Conservation (phyloP, 2,888 invertebrate species). For the Serrognathus titanus region DNA sequence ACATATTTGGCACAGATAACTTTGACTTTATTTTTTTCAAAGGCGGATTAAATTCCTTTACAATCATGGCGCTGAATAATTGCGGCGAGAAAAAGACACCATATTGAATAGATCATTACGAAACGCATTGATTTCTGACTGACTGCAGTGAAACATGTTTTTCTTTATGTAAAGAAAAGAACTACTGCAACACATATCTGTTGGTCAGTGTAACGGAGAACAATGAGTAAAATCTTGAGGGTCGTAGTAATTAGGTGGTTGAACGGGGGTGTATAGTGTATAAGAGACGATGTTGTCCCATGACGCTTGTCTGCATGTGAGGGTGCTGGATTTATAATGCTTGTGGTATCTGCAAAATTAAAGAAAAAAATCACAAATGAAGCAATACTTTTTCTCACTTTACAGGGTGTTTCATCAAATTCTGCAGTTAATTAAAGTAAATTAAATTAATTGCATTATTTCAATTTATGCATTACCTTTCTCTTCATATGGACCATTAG, state of each 20-base stretch:
- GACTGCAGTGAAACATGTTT: too few species aligned
- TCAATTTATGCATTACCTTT: too few species aligned
- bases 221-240: constrained; percentile 52
- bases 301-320: constrained; percentile 30
- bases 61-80: not conserved
- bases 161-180: too few species aligned
- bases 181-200: constrained; percentile 48
- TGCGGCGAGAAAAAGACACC: not conserved
- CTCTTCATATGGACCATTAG: too few species aligned
- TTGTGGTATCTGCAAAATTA: constrained; percentile 50
- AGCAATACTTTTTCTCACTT: too few species aligned
- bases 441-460: too few species aligned
- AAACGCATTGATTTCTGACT: too few species aligned
- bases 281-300: constrained; percentile 50
- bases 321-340: constrained; percentile 48
- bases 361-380: constrained; percentile 1
- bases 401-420: too few species aligned
- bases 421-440: too few species aligned
- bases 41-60: not conserved
- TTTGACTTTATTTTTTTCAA: constrained; percentile 14
- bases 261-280: constrained; percentile 56
- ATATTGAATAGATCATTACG: not conserved
- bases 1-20: constrained; percentile 16
- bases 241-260: constrained; percentile 46
- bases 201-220: constrained; percentile 58